Evolutionary conservation across 2,888 invertebrate genomes (phyloP), one percentile per base, ranked within the genome.

Genomic region (Callimorpha dominula): DNA sequence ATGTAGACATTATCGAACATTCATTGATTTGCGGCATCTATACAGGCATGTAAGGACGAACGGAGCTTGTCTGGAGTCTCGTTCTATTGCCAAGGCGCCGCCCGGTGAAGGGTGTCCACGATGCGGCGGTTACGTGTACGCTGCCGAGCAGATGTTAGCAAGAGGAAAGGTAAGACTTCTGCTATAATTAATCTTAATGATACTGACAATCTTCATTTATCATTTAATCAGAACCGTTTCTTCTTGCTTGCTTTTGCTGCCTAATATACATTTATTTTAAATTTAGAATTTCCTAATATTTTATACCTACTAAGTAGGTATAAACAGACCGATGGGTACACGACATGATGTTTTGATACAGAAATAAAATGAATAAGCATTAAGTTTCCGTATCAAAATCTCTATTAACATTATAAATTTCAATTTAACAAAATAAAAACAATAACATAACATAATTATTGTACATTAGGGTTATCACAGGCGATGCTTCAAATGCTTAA

Each of bases 101-200:
- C 97, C 97, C 85, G 98, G 98, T 70, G 96, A 98, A 93, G 98
- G 98, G 78, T 98, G 98, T 89, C 98, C 98, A 50, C 96, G 98
- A 86, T 98, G 98, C 91, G 98, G 98, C 80, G 98, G 98, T 80
- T 98, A 94, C 90, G 98, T 98, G 71, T 99, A 98, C 93, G 98
- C 98, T 79, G 98, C 98, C 76, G 98, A 99, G 95, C 98, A 98
- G 95, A 98, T 98, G 98, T 96, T 98, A 88, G 98, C 98, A 83
- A 97, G 98, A 91, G 98, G 98, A 96, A 97, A 97, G 96, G 98
- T 98, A 96, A 97, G 97, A 96, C 52, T n/a, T 60, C 31, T 9
- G 20, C 46, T 46, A 20, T 20, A 20, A 46, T 60, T 52, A n/a
- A 67, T 42, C 12, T 60, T 54, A 68, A 9, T 46, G 14, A 20